These are phyloP conservation scores for Oscheius onirici DNA, from an alignment of 2,888 invertebrate species.

Conservation along the genomic window DNA sequence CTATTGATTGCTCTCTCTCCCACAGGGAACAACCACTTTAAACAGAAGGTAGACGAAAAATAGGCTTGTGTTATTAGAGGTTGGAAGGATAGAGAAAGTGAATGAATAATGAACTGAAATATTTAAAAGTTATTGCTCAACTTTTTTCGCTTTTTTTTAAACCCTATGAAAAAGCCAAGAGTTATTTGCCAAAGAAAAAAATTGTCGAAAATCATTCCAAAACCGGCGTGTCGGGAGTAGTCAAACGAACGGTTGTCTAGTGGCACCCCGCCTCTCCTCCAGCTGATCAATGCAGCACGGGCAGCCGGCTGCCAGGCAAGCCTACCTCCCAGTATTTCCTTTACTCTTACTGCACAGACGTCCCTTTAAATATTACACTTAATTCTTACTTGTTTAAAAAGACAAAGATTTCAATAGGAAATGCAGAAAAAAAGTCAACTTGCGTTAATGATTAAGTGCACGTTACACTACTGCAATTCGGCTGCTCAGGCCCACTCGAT, in stretches of 20 bases:
- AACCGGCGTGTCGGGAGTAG: not conserved
- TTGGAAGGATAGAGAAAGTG: too few relatives aligned
- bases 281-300: slow-evolving; percentile 26
- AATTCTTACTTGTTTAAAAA: too few relatives aligned
- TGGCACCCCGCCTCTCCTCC: slow-evolving; percentile 11
- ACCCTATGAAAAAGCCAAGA: not conserved
- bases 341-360: not conserved
- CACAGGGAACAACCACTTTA: slow-evolving; percentile 29
- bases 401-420: too few relatives aligned
- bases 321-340: slow-evolving; percentile 23
- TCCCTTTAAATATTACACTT: not conserved
- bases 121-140: too few relatives aligned
- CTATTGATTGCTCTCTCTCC: slow-evolving; percentile 12
- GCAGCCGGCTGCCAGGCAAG: slow-evolving; percentile 20
- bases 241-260: slow-evolving; percentile 23
- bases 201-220: not conserved
- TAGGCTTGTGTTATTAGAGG: too few relatives aligned
- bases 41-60: too few relatives aligned
- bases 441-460: too few relatives aligned
- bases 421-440: too few relatives aligned
- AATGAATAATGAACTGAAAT: too few relatives aligned
- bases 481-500: too few relatives aligned
- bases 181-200: not conserved
- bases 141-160: too few relatives aligned
- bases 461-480: too few relatives aligned